Percentiles rank a stretch among this genome's conserved stretches.
Evolutionary conservation across 2,888 invertebrate species (phyloP).

Genomic region (Erebia ligea): DNA sequence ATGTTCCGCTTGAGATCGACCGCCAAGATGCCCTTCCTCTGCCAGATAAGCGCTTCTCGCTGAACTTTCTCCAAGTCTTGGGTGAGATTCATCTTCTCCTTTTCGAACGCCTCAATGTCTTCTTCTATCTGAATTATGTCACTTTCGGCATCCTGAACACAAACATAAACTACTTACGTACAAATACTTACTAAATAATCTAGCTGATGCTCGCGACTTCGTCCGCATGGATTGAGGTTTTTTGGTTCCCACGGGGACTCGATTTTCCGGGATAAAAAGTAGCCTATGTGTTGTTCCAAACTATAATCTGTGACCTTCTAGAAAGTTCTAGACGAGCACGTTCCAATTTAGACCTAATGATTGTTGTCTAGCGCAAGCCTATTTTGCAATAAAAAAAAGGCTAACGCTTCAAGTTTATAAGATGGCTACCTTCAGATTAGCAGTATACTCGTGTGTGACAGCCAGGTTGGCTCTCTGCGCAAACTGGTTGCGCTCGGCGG

Average conservation of each 20-base stretch:
- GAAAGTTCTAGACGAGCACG: too few species aligned
- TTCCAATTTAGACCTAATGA: too few species aligned
- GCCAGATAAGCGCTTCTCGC: constrained; percentile 90
- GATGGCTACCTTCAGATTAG: constrained; percentile 75
- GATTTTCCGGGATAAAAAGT: too few species aligned
- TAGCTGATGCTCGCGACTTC: too few species aligned
- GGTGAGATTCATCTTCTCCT: constrained; percentile 85
- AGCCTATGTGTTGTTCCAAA: too few species aligned
- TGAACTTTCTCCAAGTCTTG: constrained; percentile 85
- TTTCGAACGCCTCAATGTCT: constrained; percentile 85
- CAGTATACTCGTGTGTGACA: constrained; percentile 80
- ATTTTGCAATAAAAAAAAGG: too few species aligned
- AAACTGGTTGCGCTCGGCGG: constrained; percentile 80
- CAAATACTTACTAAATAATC: too few species aligned
- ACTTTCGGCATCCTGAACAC: constrained; percentile 85
- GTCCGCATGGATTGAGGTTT: too few species aligned
- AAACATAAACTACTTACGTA: neutral
- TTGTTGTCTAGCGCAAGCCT: too few species aligned
- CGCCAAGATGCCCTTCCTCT: constrained; percentile 88
- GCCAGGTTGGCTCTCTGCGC: constrained; percentile 83
- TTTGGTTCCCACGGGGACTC: too few species aligned
- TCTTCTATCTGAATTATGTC: constrained; percentile 86
- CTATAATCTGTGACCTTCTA: too few species aligned
- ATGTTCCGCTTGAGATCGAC: constrained; percentile 88
- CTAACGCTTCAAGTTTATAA: neutral